These are phyloP conservation scores for Halictus quadricinctus DNA, from an alignment of 2,888 invertebrate genomes.

Conservation along the genomic window DNA sequence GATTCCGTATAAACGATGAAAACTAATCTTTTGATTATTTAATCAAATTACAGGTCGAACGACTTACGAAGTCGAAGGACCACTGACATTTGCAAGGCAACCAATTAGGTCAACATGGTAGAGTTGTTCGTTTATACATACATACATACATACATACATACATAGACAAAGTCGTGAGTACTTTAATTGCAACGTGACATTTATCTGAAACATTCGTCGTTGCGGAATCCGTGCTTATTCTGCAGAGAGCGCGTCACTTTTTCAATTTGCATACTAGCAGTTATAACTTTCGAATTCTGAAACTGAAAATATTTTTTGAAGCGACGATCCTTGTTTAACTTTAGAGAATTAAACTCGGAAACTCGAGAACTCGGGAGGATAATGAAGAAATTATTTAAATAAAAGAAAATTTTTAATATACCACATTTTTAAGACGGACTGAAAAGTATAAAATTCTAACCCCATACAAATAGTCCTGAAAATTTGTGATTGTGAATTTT, in stretches of 20 bases:
- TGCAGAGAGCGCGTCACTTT: not conserved
- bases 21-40: not conserved
- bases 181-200: slow-evolving; percentile 44
- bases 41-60: slow-evolving; percentile 16
- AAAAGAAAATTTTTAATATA: too few species aligned
- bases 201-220: slow-evolving; percentile 20
- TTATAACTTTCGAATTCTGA: not conserved
- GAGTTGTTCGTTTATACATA: slow-evolving; percentile 17
- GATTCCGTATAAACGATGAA: not conserved
- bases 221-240: slow-evolving; percentile 8
- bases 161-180: slow-evolving; percentile 5
- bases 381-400: too few species aligned
- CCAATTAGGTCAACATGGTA: slow-evolving; percentile 18
- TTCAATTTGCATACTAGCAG: not conserved
- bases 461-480: too few species aligned
- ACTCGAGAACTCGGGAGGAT: too few species aligned
- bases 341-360: not conserved
- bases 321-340: not conserved
- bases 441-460: too few species aligned
- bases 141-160: not conserved
- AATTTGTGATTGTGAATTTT: too few species aligned
- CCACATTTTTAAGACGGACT: too few species aligned
- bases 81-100: slow-evolving; percentile 57
- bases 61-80: slow-evolving; percentile 40
- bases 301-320: not conserved